Percentiles rank a stretch among this genome's conserved stretches.
Conservation (phyloP, 64 coral and sea anemone genomes). For the Cladopsammia gracilis region DNA sequence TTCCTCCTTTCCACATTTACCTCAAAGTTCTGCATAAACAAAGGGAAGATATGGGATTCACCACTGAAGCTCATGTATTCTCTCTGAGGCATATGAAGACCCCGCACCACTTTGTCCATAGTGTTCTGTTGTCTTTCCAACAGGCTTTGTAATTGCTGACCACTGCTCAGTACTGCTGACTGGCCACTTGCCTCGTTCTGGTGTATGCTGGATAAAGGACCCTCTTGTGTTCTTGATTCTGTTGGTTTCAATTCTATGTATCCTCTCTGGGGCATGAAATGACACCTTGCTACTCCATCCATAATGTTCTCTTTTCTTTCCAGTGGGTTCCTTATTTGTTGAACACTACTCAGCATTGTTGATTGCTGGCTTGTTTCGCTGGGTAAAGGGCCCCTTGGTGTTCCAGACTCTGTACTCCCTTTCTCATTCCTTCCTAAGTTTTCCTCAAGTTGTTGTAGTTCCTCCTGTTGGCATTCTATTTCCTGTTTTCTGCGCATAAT, state of each 20-base stretch:
- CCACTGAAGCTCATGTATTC: conserved; percentile 39
- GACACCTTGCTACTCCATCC: background rate
- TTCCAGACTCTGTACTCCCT: background rate
- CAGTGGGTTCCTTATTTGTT: background rate
- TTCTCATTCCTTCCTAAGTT: background rate
- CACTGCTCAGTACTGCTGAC: no score
- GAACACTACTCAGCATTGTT: background rate
- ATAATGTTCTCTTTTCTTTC: background rate
- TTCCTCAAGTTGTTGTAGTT: background rate
- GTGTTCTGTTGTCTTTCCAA: no score
- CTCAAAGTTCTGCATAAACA: conserved; percentile 18
- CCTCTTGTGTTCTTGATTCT: background rate
- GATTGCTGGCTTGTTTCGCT: background rate
- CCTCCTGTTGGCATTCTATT: background rate
- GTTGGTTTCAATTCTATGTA: background rate
- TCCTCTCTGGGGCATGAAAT: background rate
- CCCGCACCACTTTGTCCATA: conserved; percentile 26
- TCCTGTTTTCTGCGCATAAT: background rate
- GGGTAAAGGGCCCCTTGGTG: background rate
- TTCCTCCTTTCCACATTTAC: conserved; percentile 48
- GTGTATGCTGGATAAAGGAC: background rate
- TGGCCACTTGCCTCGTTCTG: background rate
- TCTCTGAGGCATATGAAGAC: conserved; percentile 39
- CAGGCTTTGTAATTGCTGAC: no score
- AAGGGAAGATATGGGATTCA: conserved; percentile 29